phyloP scores from a whole-genome alignment of 2,113 vertebrate genomes.

The Todiramphus chloris region DNA sequence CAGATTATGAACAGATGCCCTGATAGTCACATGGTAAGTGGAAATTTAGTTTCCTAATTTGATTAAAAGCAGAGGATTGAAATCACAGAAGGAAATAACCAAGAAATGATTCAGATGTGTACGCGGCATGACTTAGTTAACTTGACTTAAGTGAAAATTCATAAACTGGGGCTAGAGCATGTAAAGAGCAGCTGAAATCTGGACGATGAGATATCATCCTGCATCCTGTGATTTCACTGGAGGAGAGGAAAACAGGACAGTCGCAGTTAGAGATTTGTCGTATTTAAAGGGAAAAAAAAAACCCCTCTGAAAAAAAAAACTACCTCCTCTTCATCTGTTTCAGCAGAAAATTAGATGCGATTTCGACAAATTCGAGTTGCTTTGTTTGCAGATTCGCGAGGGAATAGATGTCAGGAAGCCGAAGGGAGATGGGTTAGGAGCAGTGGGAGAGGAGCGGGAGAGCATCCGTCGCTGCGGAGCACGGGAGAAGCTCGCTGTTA shows the following conservation, averaged over 20 bases:
- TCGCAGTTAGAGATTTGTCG: neutral
- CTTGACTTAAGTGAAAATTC: neutral
- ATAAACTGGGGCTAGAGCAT: neutral
- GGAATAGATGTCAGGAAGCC: fast-evolving
- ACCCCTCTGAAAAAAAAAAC: no score
- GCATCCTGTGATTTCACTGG: neutral
- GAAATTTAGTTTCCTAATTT: neutral
- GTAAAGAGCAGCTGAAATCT: neutral
- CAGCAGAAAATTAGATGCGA: neutral
- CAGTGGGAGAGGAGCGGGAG: neutral
- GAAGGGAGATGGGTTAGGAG: fast-evolving
- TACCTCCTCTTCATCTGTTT: neutral
- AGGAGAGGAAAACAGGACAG: neutral
- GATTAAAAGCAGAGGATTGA: neutral
- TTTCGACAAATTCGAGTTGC: neutral
- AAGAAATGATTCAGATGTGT: neutral
- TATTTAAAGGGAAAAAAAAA: neutral
- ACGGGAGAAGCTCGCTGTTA: fast-evolving
- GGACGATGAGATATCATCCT: neutral
- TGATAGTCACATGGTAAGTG: neutral
- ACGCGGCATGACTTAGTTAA: neutral
- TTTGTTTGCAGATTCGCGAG: neutral
- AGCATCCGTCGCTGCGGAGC: fast-evolving
- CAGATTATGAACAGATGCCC: neutral
- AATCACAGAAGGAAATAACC: neutral